These are phyloP conservation scores for Diachasmimorpha longicaudata DNA, from an alignment of 1,140 invertebrate species.

Conservation along the genomic window DNA sequence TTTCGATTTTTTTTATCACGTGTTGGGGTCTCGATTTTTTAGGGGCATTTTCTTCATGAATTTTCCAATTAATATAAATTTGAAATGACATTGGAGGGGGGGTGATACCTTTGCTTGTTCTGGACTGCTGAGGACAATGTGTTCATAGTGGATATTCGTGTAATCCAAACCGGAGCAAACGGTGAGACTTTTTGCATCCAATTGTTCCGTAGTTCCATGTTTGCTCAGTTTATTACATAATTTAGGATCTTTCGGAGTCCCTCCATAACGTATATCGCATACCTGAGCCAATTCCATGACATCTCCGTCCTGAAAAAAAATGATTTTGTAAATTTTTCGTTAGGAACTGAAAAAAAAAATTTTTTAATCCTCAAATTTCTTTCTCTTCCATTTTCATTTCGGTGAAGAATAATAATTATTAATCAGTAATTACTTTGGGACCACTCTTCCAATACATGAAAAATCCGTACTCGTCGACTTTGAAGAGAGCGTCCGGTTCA, in stretches of 20 bases:
- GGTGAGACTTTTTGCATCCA: conserved; percentile 93
- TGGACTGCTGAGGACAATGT: conserved; percentile 89
- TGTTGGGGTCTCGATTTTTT: no score
- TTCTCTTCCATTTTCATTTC: no score
- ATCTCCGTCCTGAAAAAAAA: conserved; percentile 91
- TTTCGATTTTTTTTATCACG: no score
- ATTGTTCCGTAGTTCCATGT: conserved; percentile 72
- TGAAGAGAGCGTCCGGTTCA: conserved; percentile 88
- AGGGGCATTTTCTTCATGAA: no score
- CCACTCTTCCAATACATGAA: conserved; percentile 99
- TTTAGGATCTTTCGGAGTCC: conserved; percentile 88
- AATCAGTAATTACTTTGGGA: conserved; percentile 73
- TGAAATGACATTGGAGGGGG: no score
- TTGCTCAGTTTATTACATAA: conserved; percentile 81
- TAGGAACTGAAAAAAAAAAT: neutral
- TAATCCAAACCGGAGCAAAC: conserved; percentile 97
- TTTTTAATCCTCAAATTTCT: no score
- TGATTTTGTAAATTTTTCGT: neutral
- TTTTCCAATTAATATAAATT: no score
- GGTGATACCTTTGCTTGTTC: conserved; percentile 85
- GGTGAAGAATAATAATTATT: no score
- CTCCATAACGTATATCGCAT: conserved; percentile 91
- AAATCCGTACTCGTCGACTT: conserved; percentile 98
- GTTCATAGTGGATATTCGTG: conserved; percentile 97
- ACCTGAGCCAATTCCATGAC: conserved; percentile 96